Conservation (phyloP, 1,140 invertebrate species). For the Drosophila rufa region DNA sequence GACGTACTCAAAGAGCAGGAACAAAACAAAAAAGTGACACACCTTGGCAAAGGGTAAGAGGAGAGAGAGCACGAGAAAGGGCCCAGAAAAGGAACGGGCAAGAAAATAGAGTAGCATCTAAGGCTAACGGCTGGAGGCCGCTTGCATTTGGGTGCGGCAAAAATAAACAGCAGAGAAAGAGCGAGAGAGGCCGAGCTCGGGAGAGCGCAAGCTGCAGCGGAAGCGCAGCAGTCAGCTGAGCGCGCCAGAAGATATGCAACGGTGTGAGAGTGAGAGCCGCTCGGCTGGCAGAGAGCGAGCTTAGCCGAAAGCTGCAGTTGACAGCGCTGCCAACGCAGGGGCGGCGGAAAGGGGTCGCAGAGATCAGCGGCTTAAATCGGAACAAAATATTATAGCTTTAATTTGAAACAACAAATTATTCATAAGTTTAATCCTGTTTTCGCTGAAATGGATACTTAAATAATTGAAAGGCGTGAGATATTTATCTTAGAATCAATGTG, state of each 20-base stretch:
- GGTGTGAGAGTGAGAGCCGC: conserved; percentile 32
- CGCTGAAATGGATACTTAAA: too few species aligned
- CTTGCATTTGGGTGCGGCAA: conserved; percentile 77
- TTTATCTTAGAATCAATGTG: neutral
- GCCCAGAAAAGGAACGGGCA: conserved; percentile 22
- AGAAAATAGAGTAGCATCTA: conserved; percentile 33
- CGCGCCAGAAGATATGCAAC: conserved; percentile 70
- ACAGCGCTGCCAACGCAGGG: conserved; percentile 35
- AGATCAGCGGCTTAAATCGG: neutral
- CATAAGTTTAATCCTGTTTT: too few species aligned
- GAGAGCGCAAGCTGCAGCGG: conserved; percentile 38
- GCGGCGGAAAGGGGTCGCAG: neutral
- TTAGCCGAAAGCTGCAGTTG: conserved; percentile 48
- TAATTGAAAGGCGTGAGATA: too few species aligned
- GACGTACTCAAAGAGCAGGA: conserved; percentile 60
- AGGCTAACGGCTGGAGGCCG: conserved; percentile 24
- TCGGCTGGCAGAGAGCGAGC: conserved; percentile 37
- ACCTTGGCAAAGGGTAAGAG: conserved; percentile 58
- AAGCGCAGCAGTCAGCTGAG: conserved; percentile 60
- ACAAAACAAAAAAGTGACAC: conserved; percentile 83
- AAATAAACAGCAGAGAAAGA: conserved; percentile 51
- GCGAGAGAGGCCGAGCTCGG: conserved; percentile 9
- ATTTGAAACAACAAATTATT: neutral
- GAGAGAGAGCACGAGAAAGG: conserved; percentile 19
- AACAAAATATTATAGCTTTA: neutral